Evolutionary conservation across 2,797 vertebrate genomes (phyloP).

Genomic region (Psittacula derbiana): DNA sequence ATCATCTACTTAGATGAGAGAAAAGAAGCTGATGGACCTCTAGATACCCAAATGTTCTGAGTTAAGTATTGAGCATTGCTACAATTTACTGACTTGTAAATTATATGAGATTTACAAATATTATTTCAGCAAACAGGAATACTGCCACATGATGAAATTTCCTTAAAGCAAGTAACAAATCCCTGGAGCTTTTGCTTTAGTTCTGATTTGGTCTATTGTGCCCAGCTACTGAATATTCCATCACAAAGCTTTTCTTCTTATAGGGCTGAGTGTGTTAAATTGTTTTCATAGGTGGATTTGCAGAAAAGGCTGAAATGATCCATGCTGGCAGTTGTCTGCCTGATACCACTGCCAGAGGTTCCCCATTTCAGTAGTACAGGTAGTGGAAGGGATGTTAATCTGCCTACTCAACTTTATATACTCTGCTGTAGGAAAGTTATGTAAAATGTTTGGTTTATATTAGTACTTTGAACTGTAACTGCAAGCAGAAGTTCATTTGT

Average conservation of each 20-base stretch:
- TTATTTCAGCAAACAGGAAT: background rate
- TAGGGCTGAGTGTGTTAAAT: background rate
- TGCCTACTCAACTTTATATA: background rate
- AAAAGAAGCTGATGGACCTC: background rate
- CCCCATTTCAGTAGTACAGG: background rate
- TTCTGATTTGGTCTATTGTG: background rate
- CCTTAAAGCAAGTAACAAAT: background rate
- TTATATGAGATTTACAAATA: background rate
- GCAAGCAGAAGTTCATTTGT: background rate
- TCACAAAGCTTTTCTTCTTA: background rate
- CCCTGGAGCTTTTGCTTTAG: background rate
- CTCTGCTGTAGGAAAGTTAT: background rate
- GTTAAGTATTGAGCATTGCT: background rate
- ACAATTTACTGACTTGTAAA: background rate
- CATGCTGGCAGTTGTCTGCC: background rate
- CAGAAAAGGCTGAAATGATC: background rate
- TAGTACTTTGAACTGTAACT: background rate
- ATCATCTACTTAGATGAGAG: background rate
- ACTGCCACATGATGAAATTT: background rate
- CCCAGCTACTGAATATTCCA: background rate
- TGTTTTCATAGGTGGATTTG: background rate
- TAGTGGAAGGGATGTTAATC: background rate
- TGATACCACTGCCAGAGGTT: background rate
- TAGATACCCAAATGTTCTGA: background rate
- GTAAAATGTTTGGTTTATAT: background rate